Evolutionary conservation across 2,888 invertebrate species (phyloP), one percentile per base, ranked within the genome.

Genomic region (Nebria brevicollis): DNA sequence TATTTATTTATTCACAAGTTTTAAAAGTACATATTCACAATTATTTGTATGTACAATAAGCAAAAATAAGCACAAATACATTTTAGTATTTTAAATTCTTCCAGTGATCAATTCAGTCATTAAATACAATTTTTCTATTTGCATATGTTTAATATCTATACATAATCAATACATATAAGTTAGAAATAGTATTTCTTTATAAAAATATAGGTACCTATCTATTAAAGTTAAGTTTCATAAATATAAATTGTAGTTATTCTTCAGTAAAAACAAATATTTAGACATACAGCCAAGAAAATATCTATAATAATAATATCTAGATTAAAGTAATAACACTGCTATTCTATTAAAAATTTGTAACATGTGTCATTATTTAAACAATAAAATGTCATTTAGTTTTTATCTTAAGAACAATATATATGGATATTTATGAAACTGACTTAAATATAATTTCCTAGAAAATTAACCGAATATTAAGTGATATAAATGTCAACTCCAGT

Each of bases 71-170:
- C 41, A 41, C 20, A 72, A n/a, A 72, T 25, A 72, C 13, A 2
- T 72, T 72, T 72, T 26, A 41, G 41, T 72, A 72, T n/a, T 72
- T 13, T 72, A 72, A 72, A 34, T 72, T 72, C 72, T 1, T 34
- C 41, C 26, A 26, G 41, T 13, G 11, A 6, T 72, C 41, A 34
- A 72, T 13, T 34, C 13, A 34, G 26, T 72, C 26, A 34, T 72
- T 15, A 72, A 72, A 41, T 72, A 15, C 20, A 72, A 26, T 72
- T 72, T 72, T 72, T 13, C 26, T 72, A 72, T 72, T 72, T 10
- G 15, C 41, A 13, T 72, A 25, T 41, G 11, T 72, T 20, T 72
- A 34, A 72, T 34, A n/a, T 72, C 5, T 72, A 72, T 72, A 72
- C 13, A 72, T 34, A 34, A 72, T 34, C 41, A 72, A 15, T 15